Percentiles rank a stretch among this genome's conserved stretches.
Conservation (phyloP, 2,113 vertebrate genomes). For the Canis aureus region DNA sequence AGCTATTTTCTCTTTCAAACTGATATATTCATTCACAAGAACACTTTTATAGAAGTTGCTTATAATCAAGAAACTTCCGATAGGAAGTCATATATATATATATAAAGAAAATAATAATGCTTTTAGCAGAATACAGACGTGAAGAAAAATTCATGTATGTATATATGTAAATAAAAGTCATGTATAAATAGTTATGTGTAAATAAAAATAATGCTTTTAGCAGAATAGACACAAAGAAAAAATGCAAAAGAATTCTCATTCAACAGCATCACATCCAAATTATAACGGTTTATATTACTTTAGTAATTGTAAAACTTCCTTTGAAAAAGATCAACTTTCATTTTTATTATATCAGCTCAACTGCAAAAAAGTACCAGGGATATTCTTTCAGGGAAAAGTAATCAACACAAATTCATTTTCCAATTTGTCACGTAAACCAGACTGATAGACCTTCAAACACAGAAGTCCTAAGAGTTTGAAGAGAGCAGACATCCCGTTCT, state of each 20-base stretch:
- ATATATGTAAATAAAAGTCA: neutral
- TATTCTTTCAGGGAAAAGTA: slow-evolving; percentile 10
- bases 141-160: neutral
- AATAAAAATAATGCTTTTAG: neutral
- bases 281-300: slow-evolving; percentile 68
- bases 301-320: slow-evolving; percentile 62
- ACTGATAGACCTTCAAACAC: slow-evolving; percentile 7
- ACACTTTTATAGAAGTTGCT: slow-evolving; percentile 11
- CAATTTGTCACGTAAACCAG: neutral
- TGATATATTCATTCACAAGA: neutral
- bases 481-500: neutral
- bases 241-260: neutral
- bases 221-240: neutral
- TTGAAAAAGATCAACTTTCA: slow-evolving; percentile 49
- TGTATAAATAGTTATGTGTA: too few species aligned
- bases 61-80: slow-evolving; percentile 46
- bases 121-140: slow-evolving; percentile 34
- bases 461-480: neutral
- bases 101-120: neutral
- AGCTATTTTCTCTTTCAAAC: slow-evolving; percentile 65
- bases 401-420: slow-evolving; percentile 50
- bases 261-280: slow-evolving; percentile 64
- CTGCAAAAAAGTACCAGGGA: slow-evolving; percentile 17
- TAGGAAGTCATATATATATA: neutral
- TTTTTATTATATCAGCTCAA: slow-evolving; percentile 23